Conservation (phyloP, 2,888 invertebrate species). For the Harpalus rubripes region DNA sequence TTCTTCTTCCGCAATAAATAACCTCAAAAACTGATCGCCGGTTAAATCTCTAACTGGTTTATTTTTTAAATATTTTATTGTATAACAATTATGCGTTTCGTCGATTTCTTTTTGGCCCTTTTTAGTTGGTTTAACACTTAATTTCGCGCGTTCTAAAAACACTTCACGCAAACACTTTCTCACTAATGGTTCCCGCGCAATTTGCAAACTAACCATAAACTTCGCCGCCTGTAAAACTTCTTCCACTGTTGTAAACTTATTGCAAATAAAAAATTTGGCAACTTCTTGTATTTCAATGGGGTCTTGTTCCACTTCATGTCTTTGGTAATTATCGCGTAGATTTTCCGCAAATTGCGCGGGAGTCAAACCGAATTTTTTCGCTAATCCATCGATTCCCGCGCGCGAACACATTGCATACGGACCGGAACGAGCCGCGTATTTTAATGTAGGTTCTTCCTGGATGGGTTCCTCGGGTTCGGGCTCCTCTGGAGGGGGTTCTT, state of each 20-base stretch:
- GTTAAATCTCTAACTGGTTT: conserved; percentile 94
- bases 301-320: conserved; percentile 96
- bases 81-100: conserved; percentile 92
- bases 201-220: conserved; percentile 96
- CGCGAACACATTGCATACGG: conserved; percentile 93
- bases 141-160: conserved; percentile 92
- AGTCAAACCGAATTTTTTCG: conserved; percentile 93
- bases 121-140: conserved; percentile 91
- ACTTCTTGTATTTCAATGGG: conserved; percentile 90
- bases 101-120: conserved; percentile 97
- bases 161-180: conserved; percentile 91
- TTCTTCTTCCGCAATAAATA: conserved; percentile 90
- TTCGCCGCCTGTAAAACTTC: conserved; percentile 94
- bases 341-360: conserved; percentile 98
- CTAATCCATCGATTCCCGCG: conserved; percentile 91
- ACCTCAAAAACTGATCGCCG: conserved; percentile 93
- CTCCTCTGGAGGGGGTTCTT: conserved; percentile 81
- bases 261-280: conserved; percentile 87
- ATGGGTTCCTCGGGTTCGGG: conserved; percentile 79
- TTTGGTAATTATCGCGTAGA: conserved; percentile 95
- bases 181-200: conserved; percentile 94
- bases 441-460: conserved; percentile 80
- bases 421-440: conserved; percentile 92
- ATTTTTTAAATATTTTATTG: conserved; percentile 93
- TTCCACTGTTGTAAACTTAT: conserved; percentile 85